Conservation (phyloP, 2,797 vertebrate species). For the Coreius guichenoti region DNA sequence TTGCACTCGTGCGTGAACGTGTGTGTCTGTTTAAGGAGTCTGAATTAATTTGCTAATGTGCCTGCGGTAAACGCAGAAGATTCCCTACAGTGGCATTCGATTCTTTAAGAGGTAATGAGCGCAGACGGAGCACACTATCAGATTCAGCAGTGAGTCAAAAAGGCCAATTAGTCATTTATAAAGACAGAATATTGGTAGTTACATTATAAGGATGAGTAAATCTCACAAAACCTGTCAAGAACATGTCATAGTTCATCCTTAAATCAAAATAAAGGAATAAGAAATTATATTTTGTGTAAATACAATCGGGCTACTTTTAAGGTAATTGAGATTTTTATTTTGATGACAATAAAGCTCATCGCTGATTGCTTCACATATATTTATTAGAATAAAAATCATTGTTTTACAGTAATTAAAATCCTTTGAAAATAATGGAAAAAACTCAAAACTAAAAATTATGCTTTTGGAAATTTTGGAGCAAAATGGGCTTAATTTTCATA, state of each 20-base stretch:
- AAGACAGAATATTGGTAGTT: not conserved
- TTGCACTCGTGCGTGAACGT: slow-evolving; percentile 9
- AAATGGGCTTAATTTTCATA: too few species aligned
- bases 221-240: not conserved
- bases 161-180: not conserved
- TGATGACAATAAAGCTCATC: not conserved
- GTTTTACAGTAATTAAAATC: too few species aligned
- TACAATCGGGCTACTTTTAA: not conserved
- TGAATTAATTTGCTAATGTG: slow-evolving; percentile 45
- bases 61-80: slow-evolving; percentile 24
- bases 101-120: slow-evolving; percentile 46
- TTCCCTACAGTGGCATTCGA: slow-evolving; percentile 43
- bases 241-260: not conserved
- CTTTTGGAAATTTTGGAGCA: too few species aligned
- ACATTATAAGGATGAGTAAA: not conserved
- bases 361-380: not conserved
- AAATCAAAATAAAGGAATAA: not conserved
- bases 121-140: slow-evolving; percentile 7
- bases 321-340: not conserved
- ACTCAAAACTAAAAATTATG: not conserved
- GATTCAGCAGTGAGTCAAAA: not conserved
- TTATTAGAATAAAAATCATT: not conserved
- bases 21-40: slow-evolving; percentile 22
- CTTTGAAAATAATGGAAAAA: not conserved
- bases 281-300: not conserved